These are phyloP conservation scores for Lacerta viridis DNA, from an alignment of 2,797 vertebrate genomes.

Conservation along the genomic window DNA sequence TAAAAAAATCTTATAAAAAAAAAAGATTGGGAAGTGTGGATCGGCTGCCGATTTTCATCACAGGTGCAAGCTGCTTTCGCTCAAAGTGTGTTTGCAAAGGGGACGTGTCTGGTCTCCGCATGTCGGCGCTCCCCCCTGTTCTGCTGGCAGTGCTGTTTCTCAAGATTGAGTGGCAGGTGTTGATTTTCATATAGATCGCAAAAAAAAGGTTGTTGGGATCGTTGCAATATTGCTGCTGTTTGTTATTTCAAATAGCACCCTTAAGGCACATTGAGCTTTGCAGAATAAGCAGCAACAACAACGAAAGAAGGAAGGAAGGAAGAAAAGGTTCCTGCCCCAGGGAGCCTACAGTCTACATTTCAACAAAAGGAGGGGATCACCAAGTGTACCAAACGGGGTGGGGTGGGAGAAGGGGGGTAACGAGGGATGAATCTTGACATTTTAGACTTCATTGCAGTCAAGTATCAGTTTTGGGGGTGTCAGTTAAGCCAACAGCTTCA, in stretches of 20 bases:
- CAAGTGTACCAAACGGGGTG: background rate
- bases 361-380: background rate
- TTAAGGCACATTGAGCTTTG: background rate
- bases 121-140: background rate
- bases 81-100: background rate
- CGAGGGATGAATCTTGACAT: background rate
- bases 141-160: background rate
- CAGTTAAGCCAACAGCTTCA: background rate
- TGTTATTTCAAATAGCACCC: background rate
- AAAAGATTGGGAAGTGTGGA: background rate
- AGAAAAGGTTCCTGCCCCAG: background rate
- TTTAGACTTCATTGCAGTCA: background rate
- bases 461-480: background rate
- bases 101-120: background rate
- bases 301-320: background rate
- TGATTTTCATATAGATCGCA: background rate
- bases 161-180: too few relatives aligned
- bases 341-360: background rate
- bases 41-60: background rate
- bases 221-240: background rate
- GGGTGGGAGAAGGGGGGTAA: background rate
- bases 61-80: too few relatives aligned
- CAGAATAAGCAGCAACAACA: background rate
- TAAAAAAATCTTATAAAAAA: too few relatives aligned
- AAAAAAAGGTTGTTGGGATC: background rate